Base-by-base conservation (phyloP, 2,113 vertebrate species). In the Oryctolagus cuniculus region DNA sequence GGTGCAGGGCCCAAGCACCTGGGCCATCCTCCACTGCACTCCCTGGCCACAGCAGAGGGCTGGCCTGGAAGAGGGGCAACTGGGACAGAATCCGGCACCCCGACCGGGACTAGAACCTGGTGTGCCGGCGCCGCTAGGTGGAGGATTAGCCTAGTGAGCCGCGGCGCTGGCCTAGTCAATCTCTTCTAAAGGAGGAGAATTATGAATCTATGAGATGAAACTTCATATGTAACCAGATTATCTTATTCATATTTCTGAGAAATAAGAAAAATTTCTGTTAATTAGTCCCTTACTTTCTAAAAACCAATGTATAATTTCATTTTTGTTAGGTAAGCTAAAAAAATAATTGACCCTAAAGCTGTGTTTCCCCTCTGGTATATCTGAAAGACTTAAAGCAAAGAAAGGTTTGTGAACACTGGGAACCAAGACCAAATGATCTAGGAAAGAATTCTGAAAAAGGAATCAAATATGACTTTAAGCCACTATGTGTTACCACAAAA, bases 321-420 rank as follows among this genome's bases (percentile, higher is more conserved):
- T 93, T 95, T 96, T 67, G 51, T 93, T 84, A 81, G 78, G 58
- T 79, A 88, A 89, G 31, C 34, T 91, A 44, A 93, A 90, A 79
- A 73, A 92, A 91, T 61, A 81, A 69, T 63, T 93, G 64, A 66
- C 70, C 31, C 25, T 55, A 90, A 81, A 81, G 19, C 27, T 90
- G 24, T 12, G 73, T 75, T 86, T 87, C 21, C 53, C 31, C 77
- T 70, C 55, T 93, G 64, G 27, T 44, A 55, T 9, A 73, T 73
- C 8, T 94, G 53, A 96, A 95, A 85, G 38, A 31, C 13, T 89
- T 81, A 86, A 4, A 86, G 34, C 61, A 25, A 86, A 63, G 51
- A 87, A 51, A 10, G 31, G 11, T 85, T 91, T 86, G 61, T 72
- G 25, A 86, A 90, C 61, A 93, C 25, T 95, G 4, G n/a, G 85